Conservation (phyloP, 30 jellyfish, hydroid and myxozoan genomes). For the Aurelia coerulea region DNA sequence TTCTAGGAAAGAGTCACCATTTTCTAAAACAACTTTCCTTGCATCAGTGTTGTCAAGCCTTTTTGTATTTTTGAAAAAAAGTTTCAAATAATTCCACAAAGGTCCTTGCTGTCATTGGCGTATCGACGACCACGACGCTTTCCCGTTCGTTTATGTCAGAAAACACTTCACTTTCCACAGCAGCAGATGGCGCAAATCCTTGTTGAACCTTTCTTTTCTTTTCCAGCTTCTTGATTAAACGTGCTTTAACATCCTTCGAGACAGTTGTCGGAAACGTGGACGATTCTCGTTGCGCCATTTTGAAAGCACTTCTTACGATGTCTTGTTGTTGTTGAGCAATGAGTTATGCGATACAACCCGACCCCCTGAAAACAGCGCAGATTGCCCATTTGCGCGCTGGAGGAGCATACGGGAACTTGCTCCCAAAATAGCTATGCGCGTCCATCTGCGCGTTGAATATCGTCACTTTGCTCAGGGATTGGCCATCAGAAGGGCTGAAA, state of each 20-base stretch:
- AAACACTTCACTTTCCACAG: constrained; percentile 25
- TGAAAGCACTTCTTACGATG: too few species aligned
- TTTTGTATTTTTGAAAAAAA: constrained; percentile 12
- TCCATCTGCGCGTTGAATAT: too few species aligned
- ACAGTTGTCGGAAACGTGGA: background rate
- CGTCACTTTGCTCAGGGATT: too few species aligned
- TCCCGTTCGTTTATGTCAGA: constrained; percentile 5
- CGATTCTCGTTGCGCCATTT: too few species aligned
- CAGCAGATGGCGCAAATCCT: constrained; percentile 21
- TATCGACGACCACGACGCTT: constrained; percentile 8
- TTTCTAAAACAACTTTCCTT: background rate
- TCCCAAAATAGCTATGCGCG: too few species aligned
- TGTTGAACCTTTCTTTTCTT: background rate
- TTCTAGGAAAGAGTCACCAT: constrained; percentile 25
- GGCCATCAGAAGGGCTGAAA: too few species aligned
- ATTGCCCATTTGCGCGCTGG: constrained; percentile 5
- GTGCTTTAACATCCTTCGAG: constrained; percentile 32
- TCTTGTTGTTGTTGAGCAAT: background rate
- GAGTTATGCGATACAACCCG: constrained; percentile 4
- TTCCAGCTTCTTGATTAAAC: constrained; percentile 1
- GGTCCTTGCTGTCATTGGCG: constrained; percentile 10
- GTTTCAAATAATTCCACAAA: constrained; percentile 19
- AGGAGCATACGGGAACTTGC: too few species aligned
- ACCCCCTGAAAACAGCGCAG: constrained; percentile 29
- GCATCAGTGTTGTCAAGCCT: constrained; percentile 21